Evolutionary conservation across 2,888 invertebrate species (phyloP).

Genomic region (Allophyes oxyacanthae): DNA sequence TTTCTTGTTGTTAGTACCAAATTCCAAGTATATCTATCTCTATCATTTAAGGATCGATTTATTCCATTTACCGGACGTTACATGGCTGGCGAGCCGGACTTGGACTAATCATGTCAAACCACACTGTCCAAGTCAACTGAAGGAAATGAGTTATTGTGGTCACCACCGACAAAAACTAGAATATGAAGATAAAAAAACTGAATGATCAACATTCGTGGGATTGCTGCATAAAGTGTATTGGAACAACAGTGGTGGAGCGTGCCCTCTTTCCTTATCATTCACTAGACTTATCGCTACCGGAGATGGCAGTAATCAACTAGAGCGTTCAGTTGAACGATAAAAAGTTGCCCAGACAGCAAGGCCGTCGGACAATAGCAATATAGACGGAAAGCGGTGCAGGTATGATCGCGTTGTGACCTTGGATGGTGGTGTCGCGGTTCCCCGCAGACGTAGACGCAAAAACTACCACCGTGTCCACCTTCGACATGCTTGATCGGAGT

Average conservation of each 20-base stretch:
- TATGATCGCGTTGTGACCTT: slow-evolving; percentile 73
- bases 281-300: slow-evolving; percentile 58
- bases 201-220: background rate
- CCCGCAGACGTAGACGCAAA: slow-evolving; percentile 72
- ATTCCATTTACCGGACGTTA: background rate
- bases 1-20: too few species aligned
- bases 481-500: slow-evolving; percentile 71
- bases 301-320: slow-evolving; percentile 60
- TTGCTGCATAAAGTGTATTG: slow-evolving; percentile 25
- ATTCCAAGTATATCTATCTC: too few species aligned
- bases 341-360: slow-evolving; percentile 75
- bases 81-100: background rate
- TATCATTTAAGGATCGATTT: too few species aligned
- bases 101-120: background rate
- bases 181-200: background rate
- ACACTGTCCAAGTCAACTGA: background rate
- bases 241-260: slow-evolving; percentile 45
- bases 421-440: slow-evolving; percentile 77
- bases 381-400: slow-evolving; percentile 72
- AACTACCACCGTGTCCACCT: slow-evolving; percentile 72
- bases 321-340: slow-evolving; percentile 61
- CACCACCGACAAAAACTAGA: background rate
- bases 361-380: slow-evolving; percentile 68
- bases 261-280: slow-evolving; percentile 62
- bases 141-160: background rate